Evolutionary conservation across 2,797 vertebrate genomes (phyloP).

Genomic region (Periophthalmus magnuspinnatus): DNA sequence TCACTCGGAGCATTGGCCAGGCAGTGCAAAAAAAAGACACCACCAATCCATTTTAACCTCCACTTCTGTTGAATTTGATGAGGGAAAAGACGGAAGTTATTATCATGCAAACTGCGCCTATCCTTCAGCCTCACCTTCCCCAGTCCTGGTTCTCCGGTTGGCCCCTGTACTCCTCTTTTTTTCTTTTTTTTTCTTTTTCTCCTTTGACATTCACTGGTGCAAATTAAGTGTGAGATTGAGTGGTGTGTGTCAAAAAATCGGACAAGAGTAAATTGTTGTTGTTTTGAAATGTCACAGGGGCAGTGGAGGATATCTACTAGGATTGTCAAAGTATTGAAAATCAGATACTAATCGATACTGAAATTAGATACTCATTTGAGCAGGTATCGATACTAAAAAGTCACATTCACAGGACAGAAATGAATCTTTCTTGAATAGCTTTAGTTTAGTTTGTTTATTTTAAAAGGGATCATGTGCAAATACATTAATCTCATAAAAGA

Average conservation of each 20-base stretch:
- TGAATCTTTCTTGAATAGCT: no score
- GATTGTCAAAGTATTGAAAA: no score
- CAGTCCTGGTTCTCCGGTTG: slow-evolving; percentile 10
- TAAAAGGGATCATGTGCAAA: no score
- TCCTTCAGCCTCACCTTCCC: slow-evolving; percentile 6
- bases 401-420: no score
- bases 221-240: slow-evolving; percentile 35
- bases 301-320: slow-evolving; percentile 25
- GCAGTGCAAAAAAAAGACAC: slow-evolving; percentile 20
- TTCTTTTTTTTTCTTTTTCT: background rate
- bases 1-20: slow-evolving; percentile 45
- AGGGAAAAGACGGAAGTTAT: slow-evolving; percentile 30
- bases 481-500: no score
- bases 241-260: slow-evolving; percentile 33
- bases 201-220: slow-evolving; percentile 20
- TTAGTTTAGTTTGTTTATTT: no score
- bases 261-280: slow-evolving; percentile 3
- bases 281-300: slow-evolving; percentile 12
- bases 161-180: slow-evolving; percentile 9
- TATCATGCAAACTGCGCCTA: slow-evolving; percentile 45
- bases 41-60: slow-evolving; percentile 41
- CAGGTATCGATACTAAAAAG: no score
- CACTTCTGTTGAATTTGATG: slow-evolving; percentile 40
- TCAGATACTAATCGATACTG: no score
- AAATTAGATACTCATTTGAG: no score